phyloP scores from a whole-genome alignment of 2,888 invertebrate species.

The Xylophagus ater region DNA sequence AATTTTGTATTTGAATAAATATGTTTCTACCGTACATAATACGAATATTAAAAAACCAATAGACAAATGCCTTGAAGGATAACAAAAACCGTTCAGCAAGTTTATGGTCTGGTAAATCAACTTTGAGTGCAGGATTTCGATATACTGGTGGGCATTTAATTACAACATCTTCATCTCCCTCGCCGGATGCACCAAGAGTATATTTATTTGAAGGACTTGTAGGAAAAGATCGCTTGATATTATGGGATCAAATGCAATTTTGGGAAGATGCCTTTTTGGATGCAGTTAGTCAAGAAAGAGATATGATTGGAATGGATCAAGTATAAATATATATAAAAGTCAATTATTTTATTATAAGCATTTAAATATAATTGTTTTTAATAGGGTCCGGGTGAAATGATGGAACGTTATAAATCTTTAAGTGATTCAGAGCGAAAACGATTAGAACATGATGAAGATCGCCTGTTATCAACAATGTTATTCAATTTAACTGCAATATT shows the following conservation, averaged over 20 bases:
- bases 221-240: conserved; percentile 54
- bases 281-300: conserved; percentile 93
- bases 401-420: conserved; percentile 90
- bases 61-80: conserved; percentile 43
- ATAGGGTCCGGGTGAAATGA: conserved; percentile 91
- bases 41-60: conserved; percentile 8
- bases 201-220: conserved; percentile 84
- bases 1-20: background rate
- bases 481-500: conserved; percentile 95
- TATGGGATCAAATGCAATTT: conserved; percentile 99
- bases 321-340: conserved; percentile 24
- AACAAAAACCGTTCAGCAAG: conserved; percentile 74
- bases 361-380: conserved; percentile 5
- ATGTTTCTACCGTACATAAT: background rate
- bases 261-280: conserved; percentile 99
- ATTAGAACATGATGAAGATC: conserved; percentile 95
- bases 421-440: conserved; percentile 89
- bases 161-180: conserved; percentile 75
- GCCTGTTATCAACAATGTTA: conserved; percentile 84
- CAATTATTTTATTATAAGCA: background rate
- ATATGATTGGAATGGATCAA: conserved; percentile 99
- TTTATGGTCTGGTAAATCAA: conserved; percentile 87
- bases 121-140: conserved; percentile 73
- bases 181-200: conserved; percentile 78
- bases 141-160: conserved; percentile 79